Percentiles rank a stretch among this genome's conserved stretches.
phyloP scores from a whole-genome alignment of 2,113 vertebrate species.

The Pampusana beccarii region DNA sequence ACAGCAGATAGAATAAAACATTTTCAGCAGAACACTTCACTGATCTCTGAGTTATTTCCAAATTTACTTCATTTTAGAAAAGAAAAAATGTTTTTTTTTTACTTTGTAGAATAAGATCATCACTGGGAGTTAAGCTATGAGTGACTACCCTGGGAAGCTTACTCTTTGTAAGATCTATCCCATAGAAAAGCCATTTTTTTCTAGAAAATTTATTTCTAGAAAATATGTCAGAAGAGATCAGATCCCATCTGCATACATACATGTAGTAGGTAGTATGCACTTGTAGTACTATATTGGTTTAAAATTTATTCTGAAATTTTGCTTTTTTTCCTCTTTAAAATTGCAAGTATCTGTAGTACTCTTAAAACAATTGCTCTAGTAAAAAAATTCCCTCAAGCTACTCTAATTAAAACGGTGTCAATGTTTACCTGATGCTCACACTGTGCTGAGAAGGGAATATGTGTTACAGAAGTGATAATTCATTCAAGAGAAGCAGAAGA shows the following conservation, averaged over 20 bases:
- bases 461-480: neutral
- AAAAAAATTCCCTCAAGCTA: neutral
- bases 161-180: neutral
- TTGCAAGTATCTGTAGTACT: neutral
- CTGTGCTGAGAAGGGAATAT: neutral
- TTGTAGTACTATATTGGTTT: neutral
- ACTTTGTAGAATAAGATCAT: neutral
- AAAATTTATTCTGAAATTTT: neutral
- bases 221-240: neutral
- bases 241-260: neutral
- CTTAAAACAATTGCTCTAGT: constrained; percentile 5
- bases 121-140: neutral
- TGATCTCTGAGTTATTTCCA: neutral
- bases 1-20: neutral
- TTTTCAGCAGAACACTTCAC: neutral
- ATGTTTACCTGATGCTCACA: neutral
- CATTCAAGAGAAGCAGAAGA: neutral
- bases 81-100: neutral
- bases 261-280: neutral
- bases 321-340: neutral
- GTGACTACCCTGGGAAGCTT: neutral
- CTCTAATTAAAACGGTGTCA: neutral
- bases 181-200: neutral
- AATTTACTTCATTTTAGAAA: neutral
- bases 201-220: neutral